A percentile compares a stretch with the other conserved stretches of the same genome.
Evolutionary conservation across 2,888 invertebrate genomes (phyloP).

Genomic region (Drosophila mimetica): DNA sequence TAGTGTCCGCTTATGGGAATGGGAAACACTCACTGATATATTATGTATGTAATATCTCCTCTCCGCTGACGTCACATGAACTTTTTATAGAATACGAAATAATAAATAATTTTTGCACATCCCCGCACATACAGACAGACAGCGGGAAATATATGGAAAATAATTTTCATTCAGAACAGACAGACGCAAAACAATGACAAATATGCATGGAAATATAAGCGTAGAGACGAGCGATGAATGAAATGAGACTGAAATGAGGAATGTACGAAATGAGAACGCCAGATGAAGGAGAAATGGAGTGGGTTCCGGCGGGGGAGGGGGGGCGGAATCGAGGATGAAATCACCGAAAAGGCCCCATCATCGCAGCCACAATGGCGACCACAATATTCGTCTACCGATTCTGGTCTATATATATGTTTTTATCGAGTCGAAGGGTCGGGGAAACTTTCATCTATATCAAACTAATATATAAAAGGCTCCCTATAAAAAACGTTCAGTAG

Average conservation of each 20-base stretch:
- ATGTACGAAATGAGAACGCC: constrained; percentile 35
- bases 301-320: background rate
- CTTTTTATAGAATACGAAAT: constrained; percentile 33
- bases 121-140: background rate
- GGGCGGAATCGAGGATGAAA: constrained; percentile 50
- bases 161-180: constrained; percentile 40
- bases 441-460: no score
- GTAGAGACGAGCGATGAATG: constrained; percentile 32
- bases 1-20: background rate
- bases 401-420: constrained; percentile 52
- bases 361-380: constrained; percentile 49
- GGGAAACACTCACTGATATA: background rate
- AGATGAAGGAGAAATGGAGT: constrained; percentile 18
- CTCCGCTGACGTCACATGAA: constrained; percentile 27
- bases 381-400: constrained; percentile 47
- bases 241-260: constrained; percentile 49
- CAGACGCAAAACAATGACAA: constrained; percentile 48
- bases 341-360: constrained; percentile 49
- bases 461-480: no score
- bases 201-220: constrained; percentile 43
- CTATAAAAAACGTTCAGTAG: no score
- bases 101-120: constrained; percentile 37
- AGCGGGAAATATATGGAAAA: constrained; percentile 14
- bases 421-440: constrained; percentile 42
- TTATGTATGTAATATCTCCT: constrained; percentile 1